Conservation (phyloP, 2,797 vertebrate genomes). For the Enteromius argenteus region DNA sequence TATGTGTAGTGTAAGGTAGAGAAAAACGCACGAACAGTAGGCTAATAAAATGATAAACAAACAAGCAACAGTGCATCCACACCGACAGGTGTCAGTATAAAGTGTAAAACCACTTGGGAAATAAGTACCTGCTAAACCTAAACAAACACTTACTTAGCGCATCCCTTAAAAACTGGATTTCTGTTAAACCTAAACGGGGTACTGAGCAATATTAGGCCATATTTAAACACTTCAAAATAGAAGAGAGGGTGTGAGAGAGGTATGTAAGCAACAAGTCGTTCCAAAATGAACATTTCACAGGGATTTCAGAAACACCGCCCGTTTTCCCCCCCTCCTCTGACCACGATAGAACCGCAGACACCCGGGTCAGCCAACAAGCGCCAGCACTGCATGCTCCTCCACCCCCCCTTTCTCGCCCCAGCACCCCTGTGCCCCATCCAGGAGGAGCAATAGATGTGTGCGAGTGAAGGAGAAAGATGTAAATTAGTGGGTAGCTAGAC, state of each 20-base stretch:
- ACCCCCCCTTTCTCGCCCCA: slow-evolving; percentile 41
- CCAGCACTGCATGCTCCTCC: slow-evolving; percentile 45
- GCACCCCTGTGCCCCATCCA: slow-evolving; percentile 58
- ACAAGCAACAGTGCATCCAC: slow-evolving; percentile 11
- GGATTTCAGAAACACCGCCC: slow-evolving; percentile 62
- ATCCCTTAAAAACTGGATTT: neutral
- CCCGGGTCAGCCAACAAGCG: slow-evolving; percentile 60
- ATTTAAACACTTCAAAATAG: slow-evolving; percentile 59
- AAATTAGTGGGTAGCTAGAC: slow-evolving; percentile 48
- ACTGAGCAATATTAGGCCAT: slow-evolving; percentile 50
- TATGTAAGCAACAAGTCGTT: slow-evolving; percentile 67
- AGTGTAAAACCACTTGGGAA: neutral
- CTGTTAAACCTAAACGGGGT: slow-evolving; percentile 7
- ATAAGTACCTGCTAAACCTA: neutral
- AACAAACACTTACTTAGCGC: slow-evolving; percentile 20
- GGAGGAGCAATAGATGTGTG: slow-evolving; percentile 31
- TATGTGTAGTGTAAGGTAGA: neutral
- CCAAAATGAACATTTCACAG: slow-evolving; percentile 70
- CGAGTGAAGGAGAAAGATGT: slow-evolving; percentile 43
- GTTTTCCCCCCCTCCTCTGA: slow-evolving; percentile 50
- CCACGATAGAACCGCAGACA: slow-evolving; percentile 68
- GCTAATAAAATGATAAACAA: neutral
- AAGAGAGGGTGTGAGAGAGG: slow-evolving; percentile 62
- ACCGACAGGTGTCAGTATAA: slow-evolving; percentile 33
- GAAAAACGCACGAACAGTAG: neutral